A percentile compares a stretch with the other conserved stretches of the same genome.
These are phyloP conservation scores for Dasypus novemcinctus DNA, from an alignment of 2,113 vertebrate genomes.

Conservation along the genomic window DNA sequence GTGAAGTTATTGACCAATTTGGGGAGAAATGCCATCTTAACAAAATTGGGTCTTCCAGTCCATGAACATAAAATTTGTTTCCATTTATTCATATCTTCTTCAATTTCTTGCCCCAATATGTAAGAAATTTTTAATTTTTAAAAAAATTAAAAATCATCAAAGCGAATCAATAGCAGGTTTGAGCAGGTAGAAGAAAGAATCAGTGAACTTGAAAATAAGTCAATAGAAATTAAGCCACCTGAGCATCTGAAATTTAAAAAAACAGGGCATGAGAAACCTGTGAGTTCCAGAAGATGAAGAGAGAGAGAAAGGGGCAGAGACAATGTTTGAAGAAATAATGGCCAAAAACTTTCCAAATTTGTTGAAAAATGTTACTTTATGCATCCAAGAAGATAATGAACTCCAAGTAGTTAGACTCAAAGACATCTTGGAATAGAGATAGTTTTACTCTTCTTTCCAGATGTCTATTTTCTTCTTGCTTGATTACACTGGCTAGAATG, in stretches of 20 bases:
- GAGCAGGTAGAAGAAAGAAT: not conserved
- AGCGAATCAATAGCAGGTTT: not conserved
- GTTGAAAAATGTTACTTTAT: not conserved
- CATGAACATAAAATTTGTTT: not conserved
- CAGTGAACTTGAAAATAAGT: not conserved
- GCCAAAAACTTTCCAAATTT: too few species aligned
- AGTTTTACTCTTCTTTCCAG: too few species aligned
- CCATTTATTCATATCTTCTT: constrained; percentile 1
- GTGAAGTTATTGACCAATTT: not conserved
- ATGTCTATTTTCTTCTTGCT: not conserved
- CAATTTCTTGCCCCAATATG: not conserved
- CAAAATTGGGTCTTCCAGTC: not conserved
- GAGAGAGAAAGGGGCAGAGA: not conserved
- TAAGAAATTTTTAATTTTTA: not conserved
- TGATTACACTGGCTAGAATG: not conserved
- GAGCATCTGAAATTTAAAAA: not conserved
- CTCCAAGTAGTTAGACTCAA: not conserved
- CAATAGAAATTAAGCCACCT: not conserved
- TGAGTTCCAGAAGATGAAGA: not conserved
- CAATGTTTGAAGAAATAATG: not conserved
- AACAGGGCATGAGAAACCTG: not conserved
- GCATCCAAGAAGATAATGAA: not conserved
- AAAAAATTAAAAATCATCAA: not conserved
- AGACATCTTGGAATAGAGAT: not conserved
- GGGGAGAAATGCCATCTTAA: not conserved